A percentile compares a stretch with the other conserved stretches of the same genome.
phyloP scores from a whole-genome alignment of 2,888 invertebrate genomes.

The Phlogophora meticulosa region DNA sequence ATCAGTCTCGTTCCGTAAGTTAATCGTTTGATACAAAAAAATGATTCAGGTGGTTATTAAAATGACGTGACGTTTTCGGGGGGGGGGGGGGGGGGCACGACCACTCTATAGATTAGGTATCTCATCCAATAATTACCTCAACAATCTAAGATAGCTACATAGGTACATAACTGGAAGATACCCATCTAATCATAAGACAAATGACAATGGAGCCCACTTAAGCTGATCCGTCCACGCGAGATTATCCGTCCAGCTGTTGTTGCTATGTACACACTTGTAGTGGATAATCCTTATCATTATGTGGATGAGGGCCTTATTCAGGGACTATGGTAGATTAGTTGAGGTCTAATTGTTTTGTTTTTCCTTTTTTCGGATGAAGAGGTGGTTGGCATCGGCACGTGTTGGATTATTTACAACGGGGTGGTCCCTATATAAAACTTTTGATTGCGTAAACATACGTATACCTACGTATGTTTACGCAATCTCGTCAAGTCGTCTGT shows the following conservation, averaged over 20 bases:
- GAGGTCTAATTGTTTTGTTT: conserved; percentile 34
- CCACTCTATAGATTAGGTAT: too few relatives aligned
- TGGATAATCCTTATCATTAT: conserved; percentile 55
- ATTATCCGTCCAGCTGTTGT: conserved; percentile 65
- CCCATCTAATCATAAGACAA: conserved; percentile 71
- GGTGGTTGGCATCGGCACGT: neutral
- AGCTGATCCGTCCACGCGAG: conserved; percentile 70
- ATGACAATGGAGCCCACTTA: conserved; percentile 70
- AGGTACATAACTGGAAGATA: conserved; percentile 40
- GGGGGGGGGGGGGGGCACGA: too few relatives aligned
- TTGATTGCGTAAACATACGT: too few relatives aligned
- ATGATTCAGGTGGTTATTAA: too few relatives aligned
- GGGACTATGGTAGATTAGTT: conserved; percentile 23
- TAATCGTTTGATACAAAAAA: too few relatives aligned
- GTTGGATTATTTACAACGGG: neutral
- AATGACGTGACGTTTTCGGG: too few relatives aligned
- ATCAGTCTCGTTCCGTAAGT: too few relatives aligned
- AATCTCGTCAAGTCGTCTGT: too few relatives aligned
- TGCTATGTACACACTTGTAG: conserved; percentile 48
- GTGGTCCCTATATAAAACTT: too few relatives aligned
- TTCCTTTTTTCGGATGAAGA: too few relatives aligned
- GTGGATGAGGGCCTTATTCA: conserved; percentile 40
- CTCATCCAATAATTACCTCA: conserved; percentile 54
- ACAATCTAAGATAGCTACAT: conserved; percentile 7
- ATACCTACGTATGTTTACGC: too few relatives aligned